Conservation (phyloP, 2,113 vertebrate species). For the Nothocercus julius region DNA sequence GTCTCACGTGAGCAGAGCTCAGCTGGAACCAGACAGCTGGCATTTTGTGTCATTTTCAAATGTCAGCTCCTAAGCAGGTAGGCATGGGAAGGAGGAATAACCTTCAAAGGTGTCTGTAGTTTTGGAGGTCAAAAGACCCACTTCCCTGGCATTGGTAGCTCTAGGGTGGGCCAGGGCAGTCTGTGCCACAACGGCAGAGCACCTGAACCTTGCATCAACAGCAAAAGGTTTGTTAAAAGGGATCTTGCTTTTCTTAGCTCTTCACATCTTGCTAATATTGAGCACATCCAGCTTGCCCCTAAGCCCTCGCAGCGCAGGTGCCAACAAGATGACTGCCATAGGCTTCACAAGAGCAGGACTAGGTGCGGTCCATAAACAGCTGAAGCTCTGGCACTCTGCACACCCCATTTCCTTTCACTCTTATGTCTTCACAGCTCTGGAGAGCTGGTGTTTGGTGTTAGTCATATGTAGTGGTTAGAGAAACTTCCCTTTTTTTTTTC, state of each 20-base stretch:
- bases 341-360: background rate
- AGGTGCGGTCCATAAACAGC: background rate
- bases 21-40: background rate
- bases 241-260: background rate
- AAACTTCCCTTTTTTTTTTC: background rate
- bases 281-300: background rate
- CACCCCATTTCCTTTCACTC: background rate
- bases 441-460: background rate
- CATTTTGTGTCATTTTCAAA: background rate
- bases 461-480: fast-evolving
- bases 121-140: background rate
- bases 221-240: background rate
- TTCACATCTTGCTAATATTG: background rate
- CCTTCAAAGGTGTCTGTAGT: background rate
- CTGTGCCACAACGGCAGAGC: background rate
- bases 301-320: background rate
- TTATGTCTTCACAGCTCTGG: background rate
- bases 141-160: background rate
- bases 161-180: background rate
- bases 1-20: background rate
- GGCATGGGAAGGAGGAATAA: background rate
- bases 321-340: background rate
- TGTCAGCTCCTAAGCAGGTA: background rate
- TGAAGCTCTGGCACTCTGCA: background rate
- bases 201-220: background rate